phyloP scores from a whole-genome alignment of 35 echinoderm and acorn worm species.

The Lytechinus pictus region DNA sequence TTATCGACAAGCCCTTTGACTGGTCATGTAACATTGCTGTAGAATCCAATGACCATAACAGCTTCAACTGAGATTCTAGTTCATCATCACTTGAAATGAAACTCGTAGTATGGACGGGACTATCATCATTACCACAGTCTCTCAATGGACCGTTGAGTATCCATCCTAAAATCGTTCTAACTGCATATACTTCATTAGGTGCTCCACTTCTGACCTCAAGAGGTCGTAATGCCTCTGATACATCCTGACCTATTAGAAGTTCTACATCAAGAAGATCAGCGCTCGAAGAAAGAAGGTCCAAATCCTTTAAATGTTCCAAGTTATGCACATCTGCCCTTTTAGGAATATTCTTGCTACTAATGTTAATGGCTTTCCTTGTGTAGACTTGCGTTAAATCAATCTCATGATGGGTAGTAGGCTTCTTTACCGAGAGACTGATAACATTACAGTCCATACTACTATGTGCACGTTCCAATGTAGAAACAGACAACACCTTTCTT shows the following conservation, averaged over 20 bases:
- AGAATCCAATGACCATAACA: constrained; percentile 46
- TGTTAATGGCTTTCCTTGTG: background rate
- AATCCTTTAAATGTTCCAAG: constrained; percentile 43
- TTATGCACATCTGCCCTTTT: background rate
- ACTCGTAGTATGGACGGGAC: background rate
- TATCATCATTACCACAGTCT: too few relatives aligned
- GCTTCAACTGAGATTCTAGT: constrained; percentile 48
- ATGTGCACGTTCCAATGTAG: background rate
- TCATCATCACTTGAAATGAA: constrained; percentile 22
- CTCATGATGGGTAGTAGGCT: background rate
- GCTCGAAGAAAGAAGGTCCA: background rate
- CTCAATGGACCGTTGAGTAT: constrained; percentile 69
- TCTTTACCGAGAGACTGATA: background rate
- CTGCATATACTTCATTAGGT: constrained; percentile 57
- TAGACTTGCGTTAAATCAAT: background rate
- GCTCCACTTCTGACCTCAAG: constrained; percentile 57
- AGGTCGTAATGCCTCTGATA: constrained; percentile 45
- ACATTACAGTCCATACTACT: background rate
- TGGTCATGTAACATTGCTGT: background rate
- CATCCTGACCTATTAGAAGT: constrained; percentile 62
- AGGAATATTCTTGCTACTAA: background rate
- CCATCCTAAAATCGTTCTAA: constrained; percentile 60
- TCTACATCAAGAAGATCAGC: constrained; percentile 18
- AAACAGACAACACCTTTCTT: background rate
- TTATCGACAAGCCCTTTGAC: constrained; percentile 36